Base-by-base conservation (phyloP, 2,888 invertebrate genomes). In the Synergus laeviventris region DNA sequence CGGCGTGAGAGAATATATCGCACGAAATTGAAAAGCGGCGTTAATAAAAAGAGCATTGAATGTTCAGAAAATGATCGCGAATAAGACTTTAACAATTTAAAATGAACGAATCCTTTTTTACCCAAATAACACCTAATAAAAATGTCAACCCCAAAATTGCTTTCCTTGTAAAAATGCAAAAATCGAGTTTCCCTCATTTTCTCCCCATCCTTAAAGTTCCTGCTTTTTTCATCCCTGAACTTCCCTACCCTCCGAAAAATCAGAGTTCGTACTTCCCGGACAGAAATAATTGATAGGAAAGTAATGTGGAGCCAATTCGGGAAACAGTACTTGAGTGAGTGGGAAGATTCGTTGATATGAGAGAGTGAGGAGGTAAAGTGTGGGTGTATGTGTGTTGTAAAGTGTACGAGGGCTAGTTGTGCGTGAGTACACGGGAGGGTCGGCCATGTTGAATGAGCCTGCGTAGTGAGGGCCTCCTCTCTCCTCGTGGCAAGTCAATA, bases 361-460 rank as follows among this genome's bases (percentile, higher is more conserved):
- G 31, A 49, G 45, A 31, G 66, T 31, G 49, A 49, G 70, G 74
- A 74, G 76, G 56, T 70, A 74, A 56, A 21, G n/a, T 56, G 38
- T 75, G 60, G 73, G n/a, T 49, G 82, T 80, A 81, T 84, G 78
- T 66, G 78, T 79, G 54, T 62, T 59, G 54, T 70, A 45, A 61
- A 49, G 78, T 49, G 70, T 70, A 49, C 16, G 70, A 70, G 49
- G 70, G 70, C 70, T 31, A 66, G 66, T 70, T 70, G 49, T 70
- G 70, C 70, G 70, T 49, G 70, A 70, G 70, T 49, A n/a, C 49
- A 36, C 78, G 75, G 84, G 79, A 81, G 80, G 79, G 85, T 86
- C 89, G 88, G 89, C 89, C 88, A 89, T 89, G 87, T 87, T 89
- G 88, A 84, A 85, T 85, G 87, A 84, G 86, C 84, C 88, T 89